Percentiles rank a stretch among this genome's conserved stretches.
These are phyloP conservation scores for Drosophila peninsularis DNA, from an alignment of 2,888 invertebrate genomes.

Conservation along the genomic window DNA sequence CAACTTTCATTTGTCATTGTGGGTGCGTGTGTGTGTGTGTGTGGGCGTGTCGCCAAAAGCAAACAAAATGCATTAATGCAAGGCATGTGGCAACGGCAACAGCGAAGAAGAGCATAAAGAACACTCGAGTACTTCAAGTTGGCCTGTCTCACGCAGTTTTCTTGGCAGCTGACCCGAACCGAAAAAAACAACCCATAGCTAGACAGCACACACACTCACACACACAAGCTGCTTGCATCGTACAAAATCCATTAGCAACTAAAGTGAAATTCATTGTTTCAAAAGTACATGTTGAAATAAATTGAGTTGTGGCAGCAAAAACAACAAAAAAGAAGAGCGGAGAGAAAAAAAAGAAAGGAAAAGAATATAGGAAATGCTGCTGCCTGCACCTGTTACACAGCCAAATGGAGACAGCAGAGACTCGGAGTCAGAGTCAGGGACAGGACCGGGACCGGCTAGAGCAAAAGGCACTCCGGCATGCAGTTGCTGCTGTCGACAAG, in stretches of 20 bases:
- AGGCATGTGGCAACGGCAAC: constrained; percentile 32
- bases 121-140: constrained; percentile 47
- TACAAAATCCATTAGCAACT: constrained; percentile 81
- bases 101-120: constrained; percentile 25
- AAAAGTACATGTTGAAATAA: constrained; percentile 82
- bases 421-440: not conserved
- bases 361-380: constrained; percentile 31
- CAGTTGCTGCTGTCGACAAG: constrained; percentile 60
- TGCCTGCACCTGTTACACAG: constrained; percentile 75
- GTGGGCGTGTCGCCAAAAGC: constrained; percentile 53
- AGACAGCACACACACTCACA: constrained; percentile 9
- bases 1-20: constrained; percentile 77
- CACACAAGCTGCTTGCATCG: constrained; percentile 51
- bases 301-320: constrained; percentile 79
- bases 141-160: constrained; percentile 59
- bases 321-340: constrained; percentile 18
- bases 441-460: not conserved
- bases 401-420: constrained; percentile 43
- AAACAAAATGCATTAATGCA: constrained; percentile 79
- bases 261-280: constrained; percentile 82
- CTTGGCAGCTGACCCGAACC: constrained; percentile 72
- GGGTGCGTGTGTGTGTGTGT: constrained; percentile 12
- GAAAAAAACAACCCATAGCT: constrained; percentile 23
- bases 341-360: not conserved
- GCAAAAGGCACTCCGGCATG: constrained; percentile 42